Evolutionary conservation across 2,797 vertebrate species (phyloP), one percentile per base, ranked within the genome.

Genomic region (Lateolabrax maculatus): DNA sequence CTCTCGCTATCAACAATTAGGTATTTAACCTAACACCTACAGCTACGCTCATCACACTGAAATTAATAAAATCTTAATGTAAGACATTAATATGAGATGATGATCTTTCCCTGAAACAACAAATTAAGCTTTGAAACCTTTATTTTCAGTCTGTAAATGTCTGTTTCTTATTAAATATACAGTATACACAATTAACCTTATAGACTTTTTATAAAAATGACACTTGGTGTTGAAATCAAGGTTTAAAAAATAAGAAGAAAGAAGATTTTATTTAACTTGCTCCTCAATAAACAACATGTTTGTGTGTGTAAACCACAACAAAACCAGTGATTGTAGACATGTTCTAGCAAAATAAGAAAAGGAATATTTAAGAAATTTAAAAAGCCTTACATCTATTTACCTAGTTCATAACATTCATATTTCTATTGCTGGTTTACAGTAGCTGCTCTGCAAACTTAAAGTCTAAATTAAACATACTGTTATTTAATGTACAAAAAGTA

Each of bases 391-490:
- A 90, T 92, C 92, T 94, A 95, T 82, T 87, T 72, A 96, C 92
- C 96, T 97, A 96, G 90, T 87, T 95, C 92, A 95, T 95, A 96
- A 97, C 97, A 96, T 88, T 87, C 93, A 84, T 94, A 91, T 93
- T 95, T 95, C 97, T 98, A 98, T 97, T 97, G 96, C 96, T 96
- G 96, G 96, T 97, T 97, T 97, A 97, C 96, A 96, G 95, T 93
- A 93, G 92, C 95, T 95, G 95, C 90, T 95, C 93, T 96, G 95
- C 94, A 93, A 95, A 95, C 94, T 90, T 85, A 90, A 96, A 93
- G 94, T 95, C 94, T 95, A 96, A 97, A 95, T 94, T 63, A 95
- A 96, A 94, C 83, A 73, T 92, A 84, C 89, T 88, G 85, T 90
- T 92, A 83, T 90, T 95, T 94, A 91, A 94, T 95, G 94, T 96